phyloP scores from a whole-genome alignment of 2,797 vertebrate genomes.

The Margarornis squamiger region DNA sequence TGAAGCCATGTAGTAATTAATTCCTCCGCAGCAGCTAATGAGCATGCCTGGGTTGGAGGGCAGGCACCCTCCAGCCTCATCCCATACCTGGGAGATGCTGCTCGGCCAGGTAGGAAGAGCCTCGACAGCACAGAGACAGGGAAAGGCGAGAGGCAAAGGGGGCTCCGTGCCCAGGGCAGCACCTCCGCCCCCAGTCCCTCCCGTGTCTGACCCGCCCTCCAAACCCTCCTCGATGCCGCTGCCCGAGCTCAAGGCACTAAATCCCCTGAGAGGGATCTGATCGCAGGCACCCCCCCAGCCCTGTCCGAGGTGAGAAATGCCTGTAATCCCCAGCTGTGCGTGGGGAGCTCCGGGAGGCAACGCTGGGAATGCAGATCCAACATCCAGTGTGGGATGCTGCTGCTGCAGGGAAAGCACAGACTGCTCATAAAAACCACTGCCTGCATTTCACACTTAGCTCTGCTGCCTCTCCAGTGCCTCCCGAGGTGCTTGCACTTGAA shows the following conservation, averaged over 20 bases:
- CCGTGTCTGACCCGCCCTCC: rapidly evolving
- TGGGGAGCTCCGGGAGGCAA: neutral
- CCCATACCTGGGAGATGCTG: neutral
- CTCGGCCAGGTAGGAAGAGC: rapidly evolving
- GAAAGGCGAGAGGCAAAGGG: neutral
- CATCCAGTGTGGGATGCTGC: neutral
- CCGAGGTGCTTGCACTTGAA: neutral
- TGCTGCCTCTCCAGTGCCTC: neutral
- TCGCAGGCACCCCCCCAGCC: rapidly evolving
- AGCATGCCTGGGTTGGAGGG: rapidly evolving
- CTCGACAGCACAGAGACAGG: rapidly evolving
- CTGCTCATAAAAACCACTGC: neutral
- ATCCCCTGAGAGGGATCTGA: no score
- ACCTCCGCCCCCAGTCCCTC: rapidly evolving
- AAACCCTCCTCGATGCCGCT: rapidly evolving
- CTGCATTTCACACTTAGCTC: neutral
- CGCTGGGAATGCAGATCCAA: neutral
- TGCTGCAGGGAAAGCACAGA: neutral
- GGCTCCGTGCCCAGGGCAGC: rapidly evolving
- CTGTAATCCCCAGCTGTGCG: rapidly evolving
- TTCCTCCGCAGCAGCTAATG: neutral
- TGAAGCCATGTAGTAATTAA: rapidly evolving
- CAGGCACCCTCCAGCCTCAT: neutral
- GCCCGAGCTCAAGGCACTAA: neutral
- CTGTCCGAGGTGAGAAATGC: neutral